Evolutionary conservation across 2,888 invertebrate species (phyloP).

Genomic region (Tubiluchus corallicola): DNA sequence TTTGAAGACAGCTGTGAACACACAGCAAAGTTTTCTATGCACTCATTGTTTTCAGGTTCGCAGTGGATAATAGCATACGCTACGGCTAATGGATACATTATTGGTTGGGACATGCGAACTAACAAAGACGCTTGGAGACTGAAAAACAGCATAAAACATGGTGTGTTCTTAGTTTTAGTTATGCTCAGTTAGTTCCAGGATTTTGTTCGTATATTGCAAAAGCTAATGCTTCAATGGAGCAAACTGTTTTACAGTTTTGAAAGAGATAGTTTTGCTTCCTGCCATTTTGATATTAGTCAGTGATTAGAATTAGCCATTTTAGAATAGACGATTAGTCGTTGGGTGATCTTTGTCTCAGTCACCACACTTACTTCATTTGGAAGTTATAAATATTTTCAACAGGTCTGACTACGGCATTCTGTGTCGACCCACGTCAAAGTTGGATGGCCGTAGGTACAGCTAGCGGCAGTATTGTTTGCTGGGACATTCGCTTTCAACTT

Average conservation of each 20-base stretch:
- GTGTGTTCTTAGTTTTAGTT: slow-evolving; percentile 17
- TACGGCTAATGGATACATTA: slow-evolving; percentile 57
- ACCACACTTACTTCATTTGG: no score
- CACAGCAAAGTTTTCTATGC: no score
- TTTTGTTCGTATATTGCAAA: no score
- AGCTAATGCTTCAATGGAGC: no score
- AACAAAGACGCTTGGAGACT: slow-evolving; percentile 62
- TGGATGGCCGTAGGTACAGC: slow-evolving; percentile 77
- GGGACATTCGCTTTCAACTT: slow-evolving; percentile 80
- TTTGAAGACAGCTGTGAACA: no score
- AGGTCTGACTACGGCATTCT: slow-evolving; percentile 49
- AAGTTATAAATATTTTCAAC: slow-evolving; percentile 7
- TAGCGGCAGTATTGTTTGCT: slow-evolving; percentile 65
- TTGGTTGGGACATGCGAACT: slow-evolving; percentile 73
- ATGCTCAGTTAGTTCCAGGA: slow-evolving; percentile 6
- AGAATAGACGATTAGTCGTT: no score
- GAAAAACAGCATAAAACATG: slow-evolving; percentile 60
- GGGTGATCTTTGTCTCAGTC: no score
- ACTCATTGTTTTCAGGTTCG: slow-evolving; percentile 32
- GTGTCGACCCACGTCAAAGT: slow-evolving; percentile 52
- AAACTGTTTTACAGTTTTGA: no score
- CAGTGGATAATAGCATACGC: slow-evolving; percentile 67
- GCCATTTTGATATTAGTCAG: not conserved
- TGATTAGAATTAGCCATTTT: no score
- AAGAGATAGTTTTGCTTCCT: no score